Conservation (phyloP, 2,888 invertebrate genomes). For the Cyrtodaria siliqua region DNA sequence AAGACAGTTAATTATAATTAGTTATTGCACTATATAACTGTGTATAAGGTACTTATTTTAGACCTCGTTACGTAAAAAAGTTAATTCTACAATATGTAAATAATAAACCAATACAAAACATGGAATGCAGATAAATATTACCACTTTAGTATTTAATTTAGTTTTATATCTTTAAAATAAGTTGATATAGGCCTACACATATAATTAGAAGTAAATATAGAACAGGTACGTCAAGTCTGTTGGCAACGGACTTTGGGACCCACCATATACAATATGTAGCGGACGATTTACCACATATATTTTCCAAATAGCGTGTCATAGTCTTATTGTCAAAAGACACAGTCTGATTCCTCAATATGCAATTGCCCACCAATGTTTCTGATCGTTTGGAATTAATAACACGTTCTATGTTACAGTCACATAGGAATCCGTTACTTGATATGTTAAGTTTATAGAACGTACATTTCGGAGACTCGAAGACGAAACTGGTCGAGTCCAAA, state of each 20-base stretch:
- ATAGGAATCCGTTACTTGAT: conserved; percentile 54
- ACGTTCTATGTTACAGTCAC: conserved; percentile 60
- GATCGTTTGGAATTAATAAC: conserved; percentile 44
- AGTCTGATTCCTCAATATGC: conserved; percentile 27
- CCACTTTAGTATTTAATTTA: too few species aligned
- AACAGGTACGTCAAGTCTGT: too few species aligned
- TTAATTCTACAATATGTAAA: too few species aligned
- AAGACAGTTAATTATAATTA: too few species aligned
- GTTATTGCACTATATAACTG: too few species aligned
- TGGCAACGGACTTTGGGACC: conserved; percentile 24
- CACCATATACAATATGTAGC: conserved; percentile 59
- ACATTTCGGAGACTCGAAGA: conserved; percentile 51
- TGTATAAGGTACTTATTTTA: too few species aligned
- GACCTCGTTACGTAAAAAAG: too few species aligned
- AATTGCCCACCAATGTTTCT: conserved; percentile 40
- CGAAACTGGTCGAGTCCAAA: conserved; percentile 46
- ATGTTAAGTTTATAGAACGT: conserved; percentile 56
- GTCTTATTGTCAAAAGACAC: conserved; percentile 30
- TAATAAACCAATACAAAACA: too few species aligned
- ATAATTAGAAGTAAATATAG: too few species aligned
- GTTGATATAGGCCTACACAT: too few species aligned
- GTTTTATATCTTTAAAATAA: too few species aligned
- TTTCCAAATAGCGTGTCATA: conserved; percentile 25
- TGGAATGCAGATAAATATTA: too few species aligned
- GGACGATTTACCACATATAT: conserved; percentile 36